A percentile compares a stretch with the other conserved stretches of the same genome.
phyloP scores from a whole-genome alignment of 2,113 vertebrate genomes.

The Danionella cerebrum region DNA sequence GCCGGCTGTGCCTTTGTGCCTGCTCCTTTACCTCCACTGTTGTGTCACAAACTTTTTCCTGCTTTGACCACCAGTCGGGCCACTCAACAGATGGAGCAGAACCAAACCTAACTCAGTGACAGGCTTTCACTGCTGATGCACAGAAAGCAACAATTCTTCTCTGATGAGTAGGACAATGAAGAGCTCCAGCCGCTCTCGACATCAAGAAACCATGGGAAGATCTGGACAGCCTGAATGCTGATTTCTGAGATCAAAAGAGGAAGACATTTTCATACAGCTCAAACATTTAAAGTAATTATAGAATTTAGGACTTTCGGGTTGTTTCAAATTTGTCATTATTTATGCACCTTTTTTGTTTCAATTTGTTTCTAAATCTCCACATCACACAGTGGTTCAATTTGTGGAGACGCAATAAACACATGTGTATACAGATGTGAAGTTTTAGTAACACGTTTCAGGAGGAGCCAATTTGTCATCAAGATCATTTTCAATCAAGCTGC shows the following conservation, averaged over 20 bases:
- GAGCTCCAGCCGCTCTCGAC: slow-evolving; percentile 18
- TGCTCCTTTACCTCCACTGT: slow-evolving; percentile 34
- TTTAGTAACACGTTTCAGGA: too few relatives aligned
- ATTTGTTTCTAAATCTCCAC: too few relatives aligned
- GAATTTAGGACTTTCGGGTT: background rate
- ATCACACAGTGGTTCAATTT: too few relatives aligned
- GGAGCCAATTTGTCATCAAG: too few relatives aligned
- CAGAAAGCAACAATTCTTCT: slow-evolving; percentile 21
- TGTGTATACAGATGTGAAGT: too few relatives aligned
- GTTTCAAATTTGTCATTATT: background rate
- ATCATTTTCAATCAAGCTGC: too few relatives aligned
- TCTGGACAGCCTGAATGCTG: background rate
- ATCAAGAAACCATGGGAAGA: slow-evolving; percentile 11
- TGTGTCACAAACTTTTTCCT: slow-evolving; percentile 30
- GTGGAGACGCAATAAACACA: too few relatives aligned
- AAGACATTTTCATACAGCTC: background rate
- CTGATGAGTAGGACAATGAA: slow-evolving; percentile 27
- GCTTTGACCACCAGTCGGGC: slow-evolving; percentile 31
- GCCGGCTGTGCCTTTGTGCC: slow-evolving; percentile 33
- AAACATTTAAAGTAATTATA: background rate
- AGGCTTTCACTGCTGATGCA: slow-evolving; percentile 16
- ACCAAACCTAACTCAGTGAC: background rate
- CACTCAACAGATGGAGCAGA: slow-evolving; percentile 38
- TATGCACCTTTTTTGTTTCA: too few relatives aligned
- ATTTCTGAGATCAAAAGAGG: background rate